Base-by-base conservation (phyloP, 2,888 invertebrate species). In the Hypomecis atomaria region DNA sequence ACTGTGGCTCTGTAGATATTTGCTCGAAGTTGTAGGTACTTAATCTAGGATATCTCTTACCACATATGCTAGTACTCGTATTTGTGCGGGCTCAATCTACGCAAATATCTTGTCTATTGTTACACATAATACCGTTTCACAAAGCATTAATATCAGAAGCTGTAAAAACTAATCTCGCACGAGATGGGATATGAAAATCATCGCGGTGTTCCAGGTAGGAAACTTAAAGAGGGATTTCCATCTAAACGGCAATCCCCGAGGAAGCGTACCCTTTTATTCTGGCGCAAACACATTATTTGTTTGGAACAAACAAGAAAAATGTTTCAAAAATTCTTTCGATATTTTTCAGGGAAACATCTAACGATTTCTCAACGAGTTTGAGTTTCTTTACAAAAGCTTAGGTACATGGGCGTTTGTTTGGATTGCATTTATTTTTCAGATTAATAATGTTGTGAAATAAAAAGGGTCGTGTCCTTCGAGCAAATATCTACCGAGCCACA, bases 231-330 rank as follows among this genome's bases (percentile, higher is more conserved):
- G 57, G 53, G 52, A 62, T 62, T 45, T 52, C 40, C 34, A 33
- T 45, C 13, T 11, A 57, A 57, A 11, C 57, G 57, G 53, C 47
- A 53, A 53, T 53, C 57, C 57, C 62, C 13, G 50, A 40, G 36
- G 56, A 43, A 48, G 23, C 57, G 45, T 52, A 45, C 62, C 59
- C 57, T 57, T 62, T 57, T 50, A 62, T 47, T 53, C 53, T 11
- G 42, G 11, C 45, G 13, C 37, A 62, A 52, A 53, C 62, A 62
- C 50, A 53, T 62, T 58, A 62, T 58, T 47, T 62, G 62, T 58
- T 62, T 47, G 36, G n/a, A 62, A 62, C 57, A 62, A 62, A 62
- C 42, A 57, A 53, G 47, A 57, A 58, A 58, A 11, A 48, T 42
- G 47, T 50, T 62, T 57, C 56, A 45, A 56, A 61, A 49, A 38